Conservation (phyloP, 2,797 vertebrate species). For the Lycodopsis pacificus region DNA sequence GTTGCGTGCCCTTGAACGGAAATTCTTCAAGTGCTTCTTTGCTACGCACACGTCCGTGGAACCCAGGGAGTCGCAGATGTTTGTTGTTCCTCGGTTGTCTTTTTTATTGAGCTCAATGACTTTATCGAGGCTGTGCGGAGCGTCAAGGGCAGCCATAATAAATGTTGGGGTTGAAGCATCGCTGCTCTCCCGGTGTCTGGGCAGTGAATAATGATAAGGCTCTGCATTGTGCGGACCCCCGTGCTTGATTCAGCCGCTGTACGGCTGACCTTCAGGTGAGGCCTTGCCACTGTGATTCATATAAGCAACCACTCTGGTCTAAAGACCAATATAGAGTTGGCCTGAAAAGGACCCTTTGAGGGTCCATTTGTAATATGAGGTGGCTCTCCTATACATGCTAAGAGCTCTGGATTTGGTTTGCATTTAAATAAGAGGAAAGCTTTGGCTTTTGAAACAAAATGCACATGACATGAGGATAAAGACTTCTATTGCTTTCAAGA, state of each 20-base stretch:
- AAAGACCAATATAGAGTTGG: conserved; percentile 37
- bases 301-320: conserved; percentile 43
- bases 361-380: conserved; percentile 47
- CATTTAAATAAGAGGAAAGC: neutral
- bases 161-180: conserved; percentile 57
- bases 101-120: conserved; percentile 49
- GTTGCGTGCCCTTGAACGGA: neutral
- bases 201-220: conserved; percentile 63
- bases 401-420: conserved; percentile 17
- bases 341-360: conserved; percentile 44
- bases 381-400: conserved; percentile 6
- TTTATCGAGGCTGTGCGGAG: conserved; percentile 33
- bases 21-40: conserved; percentile 16
- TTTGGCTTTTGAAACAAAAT: neutral
- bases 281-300: conserved; percentile 46
- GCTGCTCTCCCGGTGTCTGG: conserved; percentile 27
- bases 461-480: neutral
- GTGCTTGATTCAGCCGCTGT: conserved; percentile 38
- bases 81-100: conserved; percentile 32
- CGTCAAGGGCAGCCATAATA: conserved; percentile 61
- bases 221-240: conserved; percentile 29
- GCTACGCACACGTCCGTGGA: neutral
- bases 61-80: conserved; percentile 12
- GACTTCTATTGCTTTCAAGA: neutral
- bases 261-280: conserved; percentile 60